Base-by-base conservation (phyloP, 2,888 invertebrate genomes). In the Euspilapteryx auroguttella region DNA sequence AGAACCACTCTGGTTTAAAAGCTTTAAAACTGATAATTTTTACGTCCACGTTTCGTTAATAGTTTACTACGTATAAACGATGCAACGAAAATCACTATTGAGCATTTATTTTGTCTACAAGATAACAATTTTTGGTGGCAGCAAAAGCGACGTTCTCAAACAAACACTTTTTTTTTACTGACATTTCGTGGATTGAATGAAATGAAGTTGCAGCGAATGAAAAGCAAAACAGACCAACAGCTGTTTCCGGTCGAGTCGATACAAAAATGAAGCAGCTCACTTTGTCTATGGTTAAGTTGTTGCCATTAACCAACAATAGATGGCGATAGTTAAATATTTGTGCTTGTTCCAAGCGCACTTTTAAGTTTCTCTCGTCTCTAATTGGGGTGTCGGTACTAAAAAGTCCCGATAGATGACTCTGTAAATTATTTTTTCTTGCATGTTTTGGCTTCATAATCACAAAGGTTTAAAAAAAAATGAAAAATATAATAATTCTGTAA, bases 191-290 rank as follows among this genome's bases (percentile, higher is more conserved):
- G 34, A 35, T 35, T 34, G 42, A 41, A 37, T 37, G 39, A 37
- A 34, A 42, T 59, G 64, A 65, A 64, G 59, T 57, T 61, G n/a
- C n/a, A n/a, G 39, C 50, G 47, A 47, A 39, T 41, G 35, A 42
- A 43, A 52, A 49, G 43, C 45, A 55, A 57, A 53, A 55, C 49
- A 55, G 45, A 34, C 42, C 45, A 55, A 56, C 63, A 65, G 65
- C 66, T 66, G 64, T 55, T 64, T 40, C 24, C 3, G 21, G 27
- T 27, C 29, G 30, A 34, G 36, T 2, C 21, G 30, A 46, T 45
- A 48, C 47, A 20, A 34, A n/a, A n/a, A n/a, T n/a, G n/a, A n/a
- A n/a, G n/a, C n/a, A 32, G 14, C 32, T 27, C 20, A 14, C 15
- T 3, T 20, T 12, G 24, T 24, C 14, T 25, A 23, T 25, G 30